phyloP scores from a whole-genome alignment of 2,888 invertebrate species.

The Agriopis marginaria region DNA sequence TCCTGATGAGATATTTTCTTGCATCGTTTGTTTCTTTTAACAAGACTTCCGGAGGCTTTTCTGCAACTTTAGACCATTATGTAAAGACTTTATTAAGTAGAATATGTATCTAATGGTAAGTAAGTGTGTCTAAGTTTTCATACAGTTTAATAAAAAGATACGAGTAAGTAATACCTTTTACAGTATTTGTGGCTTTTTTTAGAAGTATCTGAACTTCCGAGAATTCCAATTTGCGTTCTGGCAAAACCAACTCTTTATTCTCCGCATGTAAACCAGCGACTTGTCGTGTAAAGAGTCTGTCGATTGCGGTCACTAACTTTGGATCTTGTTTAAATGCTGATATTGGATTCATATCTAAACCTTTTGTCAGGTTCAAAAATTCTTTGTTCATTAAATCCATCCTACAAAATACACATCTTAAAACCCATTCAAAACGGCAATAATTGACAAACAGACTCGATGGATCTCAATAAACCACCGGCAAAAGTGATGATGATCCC shows the following conservation, averaged over 20 bases:
- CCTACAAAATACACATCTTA: conserved; percentile 60
- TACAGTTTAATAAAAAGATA: no score
- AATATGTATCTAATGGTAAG: not conserved
- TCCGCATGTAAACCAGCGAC: conserved; percentile 40
- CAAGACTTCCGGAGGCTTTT: conserved; percentile 49
- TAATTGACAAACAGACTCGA: conserved; percentile 77
- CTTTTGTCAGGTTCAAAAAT: conserved; percentile 61
- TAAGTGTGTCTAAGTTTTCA: not conserved
- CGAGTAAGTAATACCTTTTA: conserved; percentile 22
- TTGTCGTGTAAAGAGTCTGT: conserved; percentile 63
- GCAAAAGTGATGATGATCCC: conserved; percentile 83
- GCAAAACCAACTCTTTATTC: conserved; percentile 55
- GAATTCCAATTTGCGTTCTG: conserved; percentile 74
- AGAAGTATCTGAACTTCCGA: conserved; percentile 70
- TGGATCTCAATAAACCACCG: conserved; percentile 72
- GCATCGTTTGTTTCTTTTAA: conserved; percentile 57
- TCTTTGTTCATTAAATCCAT: conserved; percentile 78
- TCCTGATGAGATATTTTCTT: conserved; percentile 65
- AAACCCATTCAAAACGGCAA: conserved; percentile 65
- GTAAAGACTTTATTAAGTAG: not conserved
- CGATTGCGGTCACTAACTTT: conserved; percentile 71
- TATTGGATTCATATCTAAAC: conserved; percentile 58
- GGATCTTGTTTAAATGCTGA: conserved; percentile 71
- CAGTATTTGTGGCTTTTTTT: conserved; percentile 41
- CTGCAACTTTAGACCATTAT: conserved; percentile 41